These are phyloP conservation scores for Callosobruchus maculatus DNA, from an alignment of 2,888 invertebrate genomes.

Conservation along the genomic window DNA sequence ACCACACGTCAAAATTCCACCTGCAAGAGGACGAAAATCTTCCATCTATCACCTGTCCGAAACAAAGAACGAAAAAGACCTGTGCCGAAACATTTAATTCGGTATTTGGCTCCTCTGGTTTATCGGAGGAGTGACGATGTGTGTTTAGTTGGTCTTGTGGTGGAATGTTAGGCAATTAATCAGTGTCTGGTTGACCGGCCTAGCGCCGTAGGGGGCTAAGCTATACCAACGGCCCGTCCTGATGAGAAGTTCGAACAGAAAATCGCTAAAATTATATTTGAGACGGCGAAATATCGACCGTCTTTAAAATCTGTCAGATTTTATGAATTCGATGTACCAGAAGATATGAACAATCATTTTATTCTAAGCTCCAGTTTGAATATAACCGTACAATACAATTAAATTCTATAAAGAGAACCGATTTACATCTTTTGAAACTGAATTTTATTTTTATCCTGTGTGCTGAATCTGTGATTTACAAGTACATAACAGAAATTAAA, in stretches of 20 bases:
- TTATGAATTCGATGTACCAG: no score
- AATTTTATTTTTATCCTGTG: no score
- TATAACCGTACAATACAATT: no score
- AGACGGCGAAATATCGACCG: background rate
- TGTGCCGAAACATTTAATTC: conserved; percentile 4
- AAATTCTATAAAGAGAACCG: no score
- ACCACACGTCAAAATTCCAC: background rate
- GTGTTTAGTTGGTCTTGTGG: conserved; percentile 31
- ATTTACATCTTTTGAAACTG: no score
- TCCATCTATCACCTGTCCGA: conserved; percentile 9
- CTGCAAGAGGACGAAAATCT: background rate
- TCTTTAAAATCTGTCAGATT: background rate
- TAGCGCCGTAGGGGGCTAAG: conserved; percentile 24
- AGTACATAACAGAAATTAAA: no score
- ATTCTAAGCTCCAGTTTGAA: no score
- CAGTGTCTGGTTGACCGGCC: conserved; percentile 40
- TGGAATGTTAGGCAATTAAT: conserved; percentile 42
- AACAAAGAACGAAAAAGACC: conserved; percentile 4
- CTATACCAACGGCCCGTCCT: background rate
- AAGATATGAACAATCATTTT: no score
- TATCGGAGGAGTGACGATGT: conserved; percentile 32
- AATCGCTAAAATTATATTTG: conserved; percentile 4
- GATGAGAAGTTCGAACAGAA: background rate
- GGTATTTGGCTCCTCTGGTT: conserved; percentile 15
- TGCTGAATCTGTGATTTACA: no score